Conservation (phyloP, 2,888 invertebrate species). For the Drosophila ochracea region DNA sequence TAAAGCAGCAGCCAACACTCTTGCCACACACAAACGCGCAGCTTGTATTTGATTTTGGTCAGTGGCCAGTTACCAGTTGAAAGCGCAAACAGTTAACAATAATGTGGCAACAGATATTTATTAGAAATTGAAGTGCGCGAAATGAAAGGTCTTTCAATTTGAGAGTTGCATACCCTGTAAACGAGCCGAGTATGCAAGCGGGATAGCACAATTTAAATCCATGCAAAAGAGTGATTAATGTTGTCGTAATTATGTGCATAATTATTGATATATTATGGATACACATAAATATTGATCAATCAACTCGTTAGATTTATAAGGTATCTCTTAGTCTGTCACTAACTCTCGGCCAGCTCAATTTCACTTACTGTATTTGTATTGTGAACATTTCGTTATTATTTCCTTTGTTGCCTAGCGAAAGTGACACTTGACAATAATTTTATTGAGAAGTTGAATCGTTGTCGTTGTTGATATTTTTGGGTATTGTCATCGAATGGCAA, state of each 20-base stretch:
- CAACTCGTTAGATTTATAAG: not conserved
- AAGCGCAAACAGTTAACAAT: slow-evolving; percentile 16
- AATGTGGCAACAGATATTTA: slow-evolving; percentile 29
- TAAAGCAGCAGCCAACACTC: not conserved
- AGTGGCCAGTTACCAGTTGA: not conserved
- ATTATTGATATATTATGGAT: not conserved
- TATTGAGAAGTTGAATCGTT: slow-evolving; percentile 12
- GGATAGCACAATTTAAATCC: not conserved
- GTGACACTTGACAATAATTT: slow-evolving; percentile 18
- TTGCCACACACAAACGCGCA: not conserved
- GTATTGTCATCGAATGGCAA: slow-evolving; percentile 36
- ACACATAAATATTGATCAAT: not conserved
- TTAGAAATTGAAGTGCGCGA: slow-evolving; percentile 1
- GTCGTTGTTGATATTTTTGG: not conserved
- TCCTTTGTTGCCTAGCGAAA: slow-evolving; percentile 21
- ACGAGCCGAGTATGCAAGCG: not conserved
- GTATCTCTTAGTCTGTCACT: not conserved
- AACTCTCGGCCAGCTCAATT: not conserved
- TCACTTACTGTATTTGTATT: slow-evolving; percentile 1
- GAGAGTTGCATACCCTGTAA: slow-evolving; percentile 24
- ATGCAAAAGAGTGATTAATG: not conserved
- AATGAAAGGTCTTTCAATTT: not conserved
- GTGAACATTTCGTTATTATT: not conserved
- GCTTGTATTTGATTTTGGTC: not conserved
- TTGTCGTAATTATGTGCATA: not conserved